Conservation (phyloP, 1,140 invertebrate genomes). For the Sipha flava region DNA sequence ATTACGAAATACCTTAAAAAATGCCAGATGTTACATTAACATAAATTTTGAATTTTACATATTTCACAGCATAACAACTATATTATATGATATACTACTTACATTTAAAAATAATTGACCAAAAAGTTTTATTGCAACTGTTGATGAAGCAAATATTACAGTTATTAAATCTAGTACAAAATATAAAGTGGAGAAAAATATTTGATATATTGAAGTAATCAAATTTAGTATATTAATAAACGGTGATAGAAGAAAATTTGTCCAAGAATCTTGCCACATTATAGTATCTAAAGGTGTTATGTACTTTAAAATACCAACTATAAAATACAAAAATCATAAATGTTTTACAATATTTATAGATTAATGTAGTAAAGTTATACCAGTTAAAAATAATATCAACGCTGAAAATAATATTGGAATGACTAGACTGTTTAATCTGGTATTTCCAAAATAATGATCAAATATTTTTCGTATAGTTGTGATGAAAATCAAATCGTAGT, state of each 20-base stretch:
- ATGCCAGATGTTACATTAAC: not conserved
- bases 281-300: not conserved
- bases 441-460: not conserved
- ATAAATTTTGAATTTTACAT: not conserved
- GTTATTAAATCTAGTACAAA: constrained; percentile 17
- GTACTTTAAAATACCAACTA: not conserved
- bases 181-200: not conserved
- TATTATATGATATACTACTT: not conserved
- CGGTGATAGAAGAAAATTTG: not conserved
- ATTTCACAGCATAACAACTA: not conserved
- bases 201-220: not conserved
- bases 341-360: not conserved
- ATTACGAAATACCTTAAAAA: not conserved
- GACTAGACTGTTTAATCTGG: not conserved
- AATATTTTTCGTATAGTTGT: not conserved
- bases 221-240: constrained; percentile 10
- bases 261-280: constrained; percentile 4
- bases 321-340: not conserved
- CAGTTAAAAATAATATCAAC: not conserved
- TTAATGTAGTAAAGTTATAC: not conserved
- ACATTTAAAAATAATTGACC: constrained; percentile 16
- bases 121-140: not conserved
- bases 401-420: not conserved
- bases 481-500: not conserved
- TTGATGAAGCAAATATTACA: not conserved